Percentiles rank a stretch among this genome's conserved stretches.
Evolutionary conservation across 2,113 vertebrate genomes (phyloP).

Genomic region (Callithrix jacchus): DNA sequence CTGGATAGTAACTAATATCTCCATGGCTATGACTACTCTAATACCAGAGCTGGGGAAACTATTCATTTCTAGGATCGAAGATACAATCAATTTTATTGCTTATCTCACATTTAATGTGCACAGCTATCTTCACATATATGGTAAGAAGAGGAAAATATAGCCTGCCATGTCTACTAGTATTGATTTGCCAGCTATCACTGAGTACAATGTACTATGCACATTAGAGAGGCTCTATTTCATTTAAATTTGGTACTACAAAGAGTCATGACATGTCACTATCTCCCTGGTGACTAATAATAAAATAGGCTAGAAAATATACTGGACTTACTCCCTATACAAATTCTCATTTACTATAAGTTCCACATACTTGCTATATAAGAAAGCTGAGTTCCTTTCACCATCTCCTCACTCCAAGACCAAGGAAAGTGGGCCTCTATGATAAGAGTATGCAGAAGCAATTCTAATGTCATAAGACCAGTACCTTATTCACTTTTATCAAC

Average conservation of each 20-base stretch:
- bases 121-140: not conserved
- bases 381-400: not conserved
- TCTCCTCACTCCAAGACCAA: not conserved
- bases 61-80: slow-evolving; percentile 15
- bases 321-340: not conserved
- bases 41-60: not conserved
- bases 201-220: not conserved
- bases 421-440: not conserved
- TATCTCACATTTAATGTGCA: slow-evolving; percentile 1
- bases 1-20: slow-evolving; percentile 13
- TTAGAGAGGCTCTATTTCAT: not conserved
- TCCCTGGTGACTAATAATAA: slow-evolving; percentile 6
- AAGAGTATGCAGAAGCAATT: not conserved
- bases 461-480: not conserved
- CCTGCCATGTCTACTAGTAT: not conserved
- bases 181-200: not conserved
- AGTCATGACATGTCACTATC: not conserved
- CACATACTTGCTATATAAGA: not conserved
- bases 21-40: slow-evolving; percentile 6
- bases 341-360: slow-evolving; percentile 24
- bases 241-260: slow-evolving; percentile 34
- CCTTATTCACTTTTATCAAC: not conserved
- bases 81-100: not conserved
- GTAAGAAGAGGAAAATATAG: slow-evolving; percentile 10
- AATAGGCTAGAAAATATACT: not conserved